Percentiles rank a stretch among this genome's conserved stretches.
These are phyloP conservation scores for Pachypsylla venusta DNA, from an alignment of 1,140 invertebrate genomes.

Conservation along the genomic window DNA sequence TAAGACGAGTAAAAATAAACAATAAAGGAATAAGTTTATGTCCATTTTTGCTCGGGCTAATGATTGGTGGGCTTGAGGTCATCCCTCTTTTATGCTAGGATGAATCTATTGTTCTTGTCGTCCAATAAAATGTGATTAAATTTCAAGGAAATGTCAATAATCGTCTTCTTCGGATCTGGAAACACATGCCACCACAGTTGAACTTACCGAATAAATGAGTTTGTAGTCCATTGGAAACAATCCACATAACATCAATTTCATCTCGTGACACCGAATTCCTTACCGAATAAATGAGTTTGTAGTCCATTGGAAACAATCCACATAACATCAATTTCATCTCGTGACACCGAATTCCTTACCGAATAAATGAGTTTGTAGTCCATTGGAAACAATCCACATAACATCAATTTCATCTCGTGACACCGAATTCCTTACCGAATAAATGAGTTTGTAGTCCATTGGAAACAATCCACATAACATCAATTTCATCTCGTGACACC, in stretches of 20 bases:
- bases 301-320: constrained; percentile 2
- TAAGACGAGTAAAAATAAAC: too few relatives aligned
- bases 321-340: constrained; percentile 6
- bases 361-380: constrained; percentile 6
- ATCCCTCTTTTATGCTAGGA: too few relatives aligned
- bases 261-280: neutral
- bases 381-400: constrained; percentile 2
- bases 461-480: constrained; percentile 4
- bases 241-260: constrained; percentile 4
- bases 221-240: constrained; percentile 5
- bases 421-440: neutral
- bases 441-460: constrained; percentile 2
- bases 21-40: too few relatives aligned
- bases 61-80: too few relatives aligned
- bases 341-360: neutral
- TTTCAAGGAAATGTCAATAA: too few relatives aligned
- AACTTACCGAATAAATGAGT: constrained; percentile 4
- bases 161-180: too few relatives aligned
- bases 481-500: constrained; percentile 6
- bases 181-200: too few relatives aligned
- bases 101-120: too few relatives aligned
- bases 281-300: constrained; percentile 6
- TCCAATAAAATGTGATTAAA: too few relatives aligned
- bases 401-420: constrained; percentile 6
- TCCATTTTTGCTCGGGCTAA: too few relatives aligned